Base-by-base conservation (phyloP, 2,797 vertebrate species). In the Urophycis tenuis region DNA sequence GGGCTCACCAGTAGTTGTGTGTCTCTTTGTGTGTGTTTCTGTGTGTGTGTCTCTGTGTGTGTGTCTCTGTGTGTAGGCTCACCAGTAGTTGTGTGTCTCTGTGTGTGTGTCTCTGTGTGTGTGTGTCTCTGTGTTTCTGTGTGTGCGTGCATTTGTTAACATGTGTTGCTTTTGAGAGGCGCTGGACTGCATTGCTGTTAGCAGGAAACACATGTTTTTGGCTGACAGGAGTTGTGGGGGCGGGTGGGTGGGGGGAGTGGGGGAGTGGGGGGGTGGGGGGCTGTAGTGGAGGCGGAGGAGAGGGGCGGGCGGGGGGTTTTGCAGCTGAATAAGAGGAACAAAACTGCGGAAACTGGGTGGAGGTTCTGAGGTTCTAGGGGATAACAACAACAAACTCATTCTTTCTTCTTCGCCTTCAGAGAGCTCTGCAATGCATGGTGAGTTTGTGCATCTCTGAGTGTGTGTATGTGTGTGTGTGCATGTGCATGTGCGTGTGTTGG, bases 191-290 rank as follows among this genome's bases (percentile, higher is more conserved):
- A 75, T 22, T 74, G 1, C 7, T 79, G 80, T 49, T 9, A 83
- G 81, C 87, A 91, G 92, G 92, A 92, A 92, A 91, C 90, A 91
- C 79, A 87, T 92, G 89, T 88, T 89, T 88, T 81, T 5, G 84
- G 85, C 88, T 90, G 91, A 91, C 88, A 90, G 78, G 77, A 84
- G 36, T 39, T 34, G 74, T 53, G 22, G 22, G 22, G 22, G 22
- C n/a, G 49, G 19, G 17, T 22, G 45, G 19, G 45, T 49, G 45
- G 45, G 15, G 45, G 5, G 19, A 5, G 45, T 14, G 19, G 19
- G 49, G 19, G 49, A 14, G 49, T 0, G 49, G 15, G 45, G 19
- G 19, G 45, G 45, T n/a, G n/a, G n/a, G n/a, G 45, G 45, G 45
- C 17, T 3, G 15, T 5, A 19, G 45, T 49, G 45, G 45, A 22